Percentiles rank a stretch among this genome's conserved stretches.
These are phyloP conservation scores for Phainopepla nitens DNA, from an alignment of 2,113 vertebrate species.

Conservation along the genomic window DNA sequence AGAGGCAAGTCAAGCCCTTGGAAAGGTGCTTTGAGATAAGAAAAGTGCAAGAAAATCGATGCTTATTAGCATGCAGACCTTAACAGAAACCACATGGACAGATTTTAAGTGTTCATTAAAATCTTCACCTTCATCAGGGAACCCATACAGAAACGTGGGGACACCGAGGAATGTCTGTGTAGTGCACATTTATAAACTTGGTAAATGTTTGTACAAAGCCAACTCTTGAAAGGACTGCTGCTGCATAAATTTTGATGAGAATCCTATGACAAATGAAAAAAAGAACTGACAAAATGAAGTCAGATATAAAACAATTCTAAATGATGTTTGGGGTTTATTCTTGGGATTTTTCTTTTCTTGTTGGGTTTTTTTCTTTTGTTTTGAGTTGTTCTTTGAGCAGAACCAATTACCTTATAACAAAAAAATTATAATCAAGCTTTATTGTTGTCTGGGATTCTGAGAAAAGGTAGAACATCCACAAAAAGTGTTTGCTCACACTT, in stretches of 20 bases:
- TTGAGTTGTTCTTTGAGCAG: neutral
- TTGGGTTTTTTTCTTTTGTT: neutral
- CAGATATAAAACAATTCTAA: neutral
- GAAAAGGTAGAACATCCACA: neutral
- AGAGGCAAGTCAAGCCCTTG: neutral
- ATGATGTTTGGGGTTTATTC: neutral
- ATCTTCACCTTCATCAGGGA: neutral
- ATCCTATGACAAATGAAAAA: neutral
- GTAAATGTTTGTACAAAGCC: neutral
- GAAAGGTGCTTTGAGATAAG: neutral
- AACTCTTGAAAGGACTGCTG: neutral
- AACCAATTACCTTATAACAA: neutral
- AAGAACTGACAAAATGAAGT: neutral
- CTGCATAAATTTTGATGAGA: neutral
- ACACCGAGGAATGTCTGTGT: neutral
- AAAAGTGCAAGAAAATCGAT: neutral
- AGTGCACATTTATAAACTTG: neutral
- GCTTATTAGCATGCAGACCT: neutral
- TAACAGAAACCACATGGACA: neutral
- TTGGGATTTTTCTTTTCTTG: neutral
- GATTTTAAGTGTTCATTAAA: neutral
- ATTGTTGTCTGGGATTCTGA: neutral
- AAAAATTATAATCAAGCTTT: neutral
- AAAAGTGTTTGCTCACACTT: neutral
- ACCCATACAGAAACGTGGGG: neutral